Evolutionary conservation across 1,140 invertebrate genomes (phyloP).

Genomic region (Mya arenaria): DNA sequence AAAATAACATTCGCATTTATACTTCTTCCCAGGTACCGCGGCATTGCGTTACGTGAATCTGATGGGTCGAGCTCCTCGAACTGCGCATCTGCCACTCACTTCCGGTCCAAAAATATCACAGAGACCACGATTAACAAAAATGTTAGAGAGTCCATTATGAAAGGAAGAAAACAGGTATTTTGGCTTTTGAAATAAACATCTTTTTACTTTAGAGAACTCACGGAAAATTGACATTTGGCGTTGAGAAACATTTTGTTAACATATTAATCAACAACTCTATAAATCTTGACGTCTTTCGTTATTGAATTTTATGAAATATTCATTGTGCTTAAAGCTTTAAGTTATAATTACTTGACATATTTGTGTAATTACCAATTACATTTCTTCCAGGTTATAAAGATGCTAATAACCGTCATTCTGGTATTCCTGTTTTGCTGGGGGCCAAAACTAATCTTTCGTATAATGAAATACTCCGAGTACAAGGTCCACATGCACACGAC

Average conservation of each 20-base stretch:
- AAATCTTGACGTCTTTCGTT: no score
- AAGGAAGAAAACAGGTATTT: slow-evolving; percentile 32
- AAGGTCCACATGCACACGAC: slow-evolving; percentile 1
- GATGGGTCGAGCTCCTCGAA: no score
- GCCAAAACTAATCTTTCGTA: slow-evolving; percentile 80
- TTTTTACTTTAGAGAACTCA: slow-evolving; percentile 16
- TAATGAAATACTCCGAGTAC: slow-evolving; percentile 59
- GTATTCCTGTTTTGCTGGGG: slow-evolving; percentile 83
- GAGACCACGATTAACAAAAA: no score
- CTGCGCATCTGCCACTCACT: no score
- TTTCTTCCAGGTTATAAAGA: slow-evolving; percentile 81
- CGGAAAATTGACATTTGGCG: slow-evolving; percentile 56
- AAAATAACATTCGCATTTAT: no score
- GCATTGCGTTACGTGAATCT: no score
- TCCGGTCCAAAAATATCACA: no score
- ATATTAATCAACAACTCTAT: no score
- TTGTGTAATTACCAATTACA: background rate
- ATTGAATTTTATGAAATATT: no score
- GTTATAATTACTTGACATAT: no score
- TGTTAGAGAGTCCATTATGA: slow-evolving; percentile 15
- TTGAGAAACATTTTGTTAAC: slow-evolving; percentile 8
- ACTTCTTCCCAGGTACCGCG: no score
- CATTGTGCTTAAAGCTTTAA: no score
- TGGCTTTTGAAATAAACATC: background rate
- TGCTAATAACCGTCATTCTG: slow-evolving; percentile 82